These are phyloP conservation scores for Globodera ellingtonae DNA, from an alignment of 1,140 invertebrate genomes.

Conservation along the genomic window DNA sequence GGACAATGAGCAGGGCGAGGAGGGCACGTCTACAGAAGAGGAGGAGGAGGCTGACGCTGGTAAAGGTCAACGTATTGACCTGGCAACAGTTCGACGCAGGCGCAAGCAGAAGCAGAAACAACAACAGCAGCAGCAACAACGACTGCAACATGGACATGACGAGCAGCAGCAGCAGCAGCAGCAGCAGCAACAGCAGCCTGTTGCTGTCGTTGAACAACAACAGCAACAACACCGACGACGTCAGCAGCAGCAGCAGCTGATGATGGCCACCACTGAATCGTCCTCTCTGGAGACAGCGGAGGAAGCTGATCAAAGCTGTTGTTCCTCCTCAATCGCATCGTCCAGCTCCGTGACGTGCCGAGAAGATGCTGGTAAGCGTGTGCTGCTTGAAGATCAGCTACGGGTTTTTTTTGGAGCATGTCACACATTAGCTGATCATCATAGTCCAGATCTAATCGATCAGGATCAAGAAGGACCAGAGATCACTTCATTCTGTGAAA, in stretches of 20 bases:
- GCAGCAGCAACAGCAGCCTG: too few relatives aligned
- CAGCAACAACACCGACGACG: not conserved
- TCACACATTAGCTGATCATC: too few relatives aligned
- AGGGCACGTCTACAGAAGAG: conserved; percentile 15
- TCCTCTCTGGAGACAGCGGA: conserved; percentile 1
- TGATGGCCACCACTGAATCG: not conserved
- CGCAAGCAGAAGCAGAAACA: not conserved
- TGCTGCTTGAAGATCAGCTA: too few relatives aligned
- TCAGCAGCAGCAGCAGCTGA: not conserved
- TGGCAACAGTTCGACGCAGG: not conserved
- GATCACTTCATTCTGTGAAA: too few relatives aligned
- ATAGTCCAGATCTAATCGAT: too few relatives aligned
- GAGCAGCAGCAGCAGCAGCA: too few relatives aligned
- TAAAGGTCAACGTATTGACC: not conserved
- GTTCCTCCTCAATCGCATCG: conserved; percentile 1
- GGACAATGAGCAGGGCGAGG: conserved; percentile 12
- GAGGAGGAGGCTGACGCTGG: not conserved
- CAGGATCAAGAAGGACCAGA: too few relatives aligned
- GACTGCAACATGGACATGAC: not conserved
- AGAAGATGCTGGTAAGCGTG: not conserved
- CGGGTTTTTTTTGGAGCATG: too few relatives aligned
- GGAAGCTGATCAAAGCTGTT: conserved; percentile 4
- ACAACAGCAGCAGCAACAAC: not conserved
- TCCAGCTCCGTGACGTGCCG: conserved; percentile 3
- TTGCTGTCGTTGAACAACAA: not conserved